Percentiles rank a stretch among this genome's conserved stretches.
These are phyloP conservation scores for Todiramphus chloris DNA, from an alignment of 2,113 vertebrate genomes.

Conservation along the genomic window DNA sequence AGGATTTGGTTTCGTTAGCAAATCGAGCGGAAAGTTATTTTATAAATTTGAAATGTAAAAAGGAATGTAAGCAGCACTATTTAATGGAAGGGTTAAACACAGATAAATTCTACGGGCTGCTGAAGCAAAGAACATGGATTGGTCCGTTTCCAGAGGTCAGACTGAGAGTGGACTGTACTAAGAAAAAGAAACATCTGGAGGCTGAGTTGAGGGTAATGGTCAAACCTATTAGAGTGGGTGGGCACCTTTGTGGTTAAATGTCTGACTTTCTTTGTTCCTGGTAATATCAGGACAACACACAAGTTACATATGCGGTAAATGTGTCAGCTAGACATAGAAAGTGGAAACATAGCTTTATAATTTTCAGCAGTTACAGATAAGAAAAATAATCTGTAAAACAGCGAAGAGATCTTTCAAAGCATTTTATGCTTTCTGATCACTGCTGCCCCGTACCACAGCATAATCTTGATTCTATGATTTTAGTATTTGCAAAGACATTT, in stretches of 20 bases:
- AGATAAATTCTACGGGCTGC: neutral
- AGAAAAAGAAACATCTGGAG: neutral
- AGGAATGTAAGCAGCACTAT: neutral
- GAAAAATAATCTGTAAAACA: neutral
- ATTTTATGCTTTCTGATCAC: neutral
- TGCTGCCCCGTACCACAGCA: neutral
- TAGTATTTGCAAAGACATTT: slow-evolving; percentile 19
- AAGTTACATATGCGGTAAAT: neutral
- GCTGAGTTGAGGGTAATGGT: neutral
- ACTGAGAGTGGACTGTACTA: neutral
- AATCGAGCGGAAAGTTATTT: neutral
- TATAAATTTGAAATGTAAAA: neutral
- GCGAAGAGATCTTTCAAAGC: neutral
- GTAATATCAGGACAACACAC: neutral
- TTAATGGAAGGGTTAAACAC: neutral
- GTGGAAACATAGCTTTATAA: neutral
- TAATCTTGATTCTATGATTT: slow-evolving; percentile 19
- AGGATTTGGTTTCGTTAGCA: neutral
- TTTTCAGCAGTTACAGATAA: neutral
- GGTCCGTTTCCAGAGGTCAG: neutral
- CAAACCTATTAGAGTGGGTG: neutral
- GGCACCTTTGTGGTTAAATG: neutral
- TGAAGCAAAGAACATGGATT: neutral
- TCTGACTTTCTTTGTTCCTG: neutral
- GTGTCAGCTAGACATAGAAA: neutral